Evolutionary conservation across 1,140 invertebrate genomes (phyloP).

Genomic region (Riptortus pedestris): DNA sequence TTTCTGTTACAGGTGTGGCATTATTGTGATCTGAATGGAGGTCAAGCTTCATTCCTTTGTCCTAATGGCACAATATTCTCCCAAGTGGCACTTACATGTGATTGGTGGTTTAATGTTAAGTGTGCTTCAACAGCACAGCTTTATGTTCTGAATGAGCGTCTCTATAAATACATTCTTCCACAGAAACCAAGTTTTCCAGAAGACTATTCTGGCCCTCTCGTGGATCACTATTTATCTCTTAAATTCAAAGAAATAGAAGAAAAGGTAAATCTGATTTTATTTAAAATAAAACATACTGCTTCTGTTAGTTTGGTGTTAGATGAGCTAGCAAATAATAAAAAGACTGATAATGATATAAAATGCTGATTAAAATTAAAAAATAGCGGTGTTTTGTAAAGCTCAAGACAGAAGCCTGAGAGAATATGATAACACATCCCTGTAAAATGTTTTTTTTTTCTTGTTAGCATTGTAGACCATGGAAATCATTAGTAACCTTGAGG

Average conservation of each 20-base stretch:
- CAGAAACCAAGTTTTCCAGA: constrained; percentile 76
- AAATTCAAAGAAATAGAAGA: constrained; percentile 76
- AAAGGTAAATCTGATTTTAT: not conserved
- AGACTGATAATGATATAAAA: constrained; percentile 26
- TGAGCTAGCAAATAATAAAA: constrained; percentile 24
- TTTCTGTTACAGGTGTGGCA: constrained; percentile 64
- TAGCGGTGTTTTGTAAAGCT: constrained; percentile 23
- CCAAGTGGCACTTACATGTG: constrained; percentile 72
- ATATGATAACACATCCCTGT: constrained; percentile 12
- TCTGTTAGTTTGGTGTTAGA: constrained; percentile 33
- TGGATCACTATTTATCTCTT: constrained; percentile 67
- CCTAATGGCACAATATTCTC: constrained; percentile 86
- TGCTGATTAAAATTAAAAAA: constrained; percentile 18
- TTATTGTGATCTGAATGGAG: constrained; percentile 82
- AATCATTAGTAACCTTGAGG: too few species aligned
- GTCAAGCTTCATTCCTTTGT: constrained; percentile 80
- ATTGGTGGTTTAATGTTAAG: constrained; percentile 79
- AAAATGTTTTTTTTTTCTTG: not conserved
- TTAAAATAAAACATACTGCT: constrained; percentile 42
- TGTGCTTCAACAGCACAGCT: constrained; percentile 69
- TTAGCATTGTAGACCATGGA: not conserved
- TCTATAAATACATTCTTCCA: constrained; percentile 78
- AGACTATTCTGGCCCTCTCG: constrained; percentile 72
- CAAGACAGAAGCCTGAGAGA: constrained; percentile 32
- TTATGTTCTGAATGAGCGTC: constrained; percentile 75